These are phyloP conservation scores for Planiliza haematocheilus DNA, from an alignment of 2,113 vertebrate species.

Conservation along the genomic window DNA sequence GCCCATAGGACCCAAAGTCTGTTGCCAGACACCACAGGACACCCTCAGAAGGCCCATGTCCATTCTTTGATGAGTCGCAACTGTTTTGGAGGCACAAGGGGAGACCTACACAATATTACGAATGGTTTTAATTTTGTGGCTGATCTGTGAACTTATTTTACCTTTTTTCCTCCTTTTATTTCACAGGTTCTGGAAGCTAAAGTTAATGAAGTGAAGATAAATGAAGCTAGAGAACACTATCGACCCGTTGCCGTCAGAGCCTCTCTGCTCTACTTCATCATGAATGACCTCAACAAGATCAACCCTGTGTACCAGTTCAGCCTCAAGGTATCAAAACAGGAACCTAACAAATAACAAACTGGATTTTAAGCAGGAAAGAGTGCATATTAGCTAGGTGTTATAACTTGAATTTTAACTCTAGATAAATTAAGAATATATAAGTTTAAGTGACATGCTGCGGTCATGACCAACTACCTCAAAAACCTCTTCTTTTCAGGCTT, in stretches of 20 bases:
- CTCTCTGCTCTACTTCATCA: constrained; percentile 87
- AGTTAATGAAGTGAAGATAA: constrained; percentile 87
- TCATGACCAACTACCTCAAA: neutral
- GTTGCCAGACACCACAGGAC: no score
- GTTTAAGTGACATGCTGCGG: neutral
- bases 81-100: no score
- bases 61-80: no score
- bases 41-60: no score
- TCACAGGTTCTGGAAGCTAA: constrained; percentile 85
- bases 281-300: constrained; percentile 89
- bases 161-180: neutral
- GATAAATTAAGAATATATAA: no score
- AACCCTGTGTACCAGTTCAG: constrained; percentile 89
- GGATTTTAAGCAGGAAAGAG: neutral
- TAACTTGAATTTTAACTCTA: no score
- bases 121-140: neutral
- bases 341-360: neutral
- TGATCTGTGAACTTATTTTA: neutral
- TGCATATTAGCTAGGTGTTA: neutral
- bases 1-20: no score
- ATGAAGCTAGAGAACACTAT: constrained; percentile 85
- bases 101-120: no score
- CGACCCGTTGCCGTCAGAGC: constrained; percentile 84
- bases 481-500: constrained; percentile 73
- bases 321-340: constrained; percentile 77